Evolutionary conservation across 2,888 invertebrate species (phyloP).

Genomic region (Cheilosia impressa): DNA sequence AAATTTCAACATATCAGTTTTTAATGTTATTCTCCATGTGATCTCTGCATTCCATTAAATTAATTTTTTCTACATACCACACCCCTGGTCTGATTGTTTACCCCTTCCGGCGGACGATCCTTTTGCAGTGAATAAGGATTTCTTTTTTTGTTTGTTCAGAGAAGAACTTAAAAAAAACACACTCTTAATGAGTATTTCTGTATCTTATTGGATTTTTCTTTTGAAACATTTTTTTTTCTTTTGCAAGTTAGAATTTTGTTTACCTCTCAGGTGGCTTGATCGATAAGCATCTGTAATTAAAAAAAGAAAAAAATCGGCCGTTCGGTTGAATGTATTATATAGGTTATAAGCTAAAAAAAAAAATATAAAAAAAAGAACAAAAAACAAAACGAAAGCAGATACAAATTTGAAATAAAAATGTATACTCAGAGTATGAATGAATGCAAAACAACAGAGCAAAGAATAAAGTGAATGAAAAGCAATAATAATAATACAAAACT

Average conservation of each 20-base stretch:
- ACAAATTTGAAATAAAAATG: constrained; percentile 21
- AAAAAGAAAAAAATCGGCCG: constrained; percentile 84
- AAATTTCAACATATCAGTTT: constrained; percentile 25
- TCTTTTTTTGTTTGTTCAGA: constrained; percentile 35
- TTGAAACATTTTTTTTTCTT: constrained; percentile 65
- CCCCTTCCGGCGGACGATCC: constrained; percentile 76
- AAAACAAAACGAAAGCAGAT: constrained; percentile 41
- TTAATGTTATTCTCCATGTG: constrained; percentile 57
- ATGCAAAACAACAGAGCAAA: constrained; percentile 44
- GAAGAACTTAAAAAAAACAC: too few species aligned
- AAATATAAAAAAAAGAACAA: constrained; percentile 24
- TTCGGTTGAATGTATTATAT: constrained; percentile 86
- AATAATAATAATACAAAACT: constrained; percentile 77
- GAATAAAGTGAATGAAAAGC: constrained; percentile 40
- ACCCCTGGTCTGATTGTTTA: constrained; percentile 77
- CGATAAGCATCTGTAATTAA: constrained; percentile 90
- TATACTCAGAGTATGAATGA: constrained; percentile 6
- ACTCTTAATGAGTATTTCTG: constrained; percentile 63
- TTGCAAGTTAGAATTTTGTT: constrained; percentile 80
- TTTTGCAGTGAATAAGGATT: constrained; percentile 52
- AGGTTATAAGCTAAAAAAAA: constrained; percentile 76
- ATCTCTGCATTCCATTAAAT: constrained; percentile 71
- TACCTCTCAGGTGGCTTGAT: constrained; percentile 91
- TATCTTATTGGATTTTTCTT: constrained; percentile 76
- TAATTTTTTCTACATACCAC: constrained; percentile 74